These are phyloP conservation scores for Calliopum simillimum DNA, from an alignment of 2,888 invertebrate genomes.

Conservation along the genomic window DNA sequence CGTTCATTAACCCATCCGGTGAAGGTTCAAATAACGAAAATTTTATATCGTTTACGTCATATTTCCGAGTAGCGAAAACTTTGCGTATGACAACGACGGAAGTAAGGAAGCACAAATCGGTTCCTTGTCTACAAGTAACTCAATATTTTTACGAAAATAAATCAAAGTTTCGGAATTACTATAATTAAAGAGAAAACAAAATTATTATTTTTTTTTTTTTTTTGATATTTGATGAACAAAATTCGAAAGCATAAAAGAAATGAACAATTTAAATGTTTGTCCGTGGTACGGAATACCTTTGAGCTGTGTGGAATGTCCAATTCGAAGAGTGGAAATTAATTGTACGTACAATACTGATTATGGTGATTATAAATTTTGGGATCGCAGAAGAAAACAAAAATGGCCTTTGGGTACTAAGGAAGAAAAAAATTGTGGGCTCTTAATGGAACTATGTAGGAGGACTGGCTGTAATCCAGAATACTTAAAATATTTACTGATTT, in stretches of 20 bases:
- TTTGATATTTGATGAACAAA: too few species aligned
- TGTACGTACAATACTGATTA: not conserved
- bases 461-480: not conserved
- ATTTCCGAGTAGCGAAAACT: too few species aligned
- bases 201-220: too few species aligned
- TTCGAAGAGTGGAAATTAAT: slow-evolving; percentile 19
- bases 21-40: too few species aligned
- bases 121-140: too few species aligned
- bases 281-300: slow-evolving; percentile 6
- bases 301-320: slow-evolving; percentile 23
- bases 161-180: too few species aligned
- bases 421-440: not conserved
- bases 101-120: too few species aligned
- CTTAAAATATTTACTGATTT: slow-evolving; percentile 6
- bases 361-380: not conserved
- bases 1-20: too few species aligned
- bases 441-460: slow-evolving; percentile 7
- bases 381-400: not conserved
- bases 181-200: too few species aligned
- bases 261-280: not conserved
- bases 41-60: too few species aligned
- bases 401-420: not conserved
- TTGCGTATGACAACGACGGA: too few species aligned
- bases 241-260: not conserved
- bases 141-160: too few species aligned